Conservation (phyloP, 2,113 vertebrate species). For the Aythya baeri region DNA sequence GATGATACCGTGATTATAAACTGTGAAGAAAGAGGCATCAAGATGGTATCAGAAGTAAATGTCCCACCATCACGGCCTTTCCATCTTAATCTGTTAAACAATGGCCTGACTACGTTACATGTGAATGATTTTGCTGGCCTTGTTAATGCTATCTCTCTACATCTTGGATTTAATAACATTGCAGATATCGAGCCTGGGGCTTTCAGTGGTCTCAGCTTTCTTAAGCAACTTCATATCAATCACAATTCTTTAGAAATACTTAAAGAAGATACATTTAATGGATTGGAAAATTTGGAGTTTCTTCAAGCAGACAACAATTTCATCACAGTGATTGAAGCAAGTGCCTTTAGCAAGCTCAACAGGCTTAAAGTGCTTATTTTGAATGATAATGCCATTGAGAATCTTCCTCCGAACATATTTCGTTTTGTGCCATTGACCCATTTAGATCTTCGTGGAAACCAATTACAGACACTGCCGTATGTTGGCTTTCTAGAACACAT, state of each 20-base stretch:
- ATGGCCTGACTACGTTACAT: slow-evolving; percentile 86
- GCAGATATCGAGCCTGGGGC: slow-evolving; percentile 93
- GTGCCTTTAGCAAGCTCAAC: slow-evolving; percentile 96
- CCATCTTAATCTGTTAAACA: slow-evolving; percentile 93
- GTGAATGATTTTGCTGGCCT: slow-evolving; percentile 89
- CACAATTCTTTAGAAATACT: slow-evolving; percentile 95
- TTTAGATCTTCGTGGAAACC: slow-evolving; percentile 95
- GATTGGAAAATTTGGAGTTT: slow-evolving; percentile 95
- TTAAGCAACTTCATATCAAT: slow-evolving; percentile 97
- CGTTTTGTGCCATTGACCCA: slow-evolving; percentile 97
- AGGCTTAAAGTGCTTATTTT: slow-evolving; percentile 97
- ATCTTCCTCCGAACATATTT: slow-evolving; percentile 93
- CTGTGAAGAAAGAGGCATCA: slow-evolving; percentile 92
- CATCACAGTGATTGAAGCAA: slow-evolving; percentile 93
- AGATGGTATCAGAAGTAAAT: slow-evolving; percentile 88
- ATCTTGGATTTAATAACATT: slow-evolving; percentile 96
- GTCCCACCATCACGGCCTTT: slow-evolving; percentile 89
- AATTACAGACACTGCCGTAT: slow-evolving; percentile 92
- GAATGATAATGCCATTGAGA: slow-evolving; percentile 95
- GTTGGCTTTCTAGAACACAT: slow-evolving; percentile 97
- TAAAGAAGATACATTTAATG: slow-evolving; percentile 94
- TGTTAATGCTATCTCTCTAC: slow-evolving; percentile 88
- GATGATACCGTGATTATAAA: slow-evolving; percentile 89
- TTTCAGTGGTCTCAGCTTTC: slow-evolving; percentile 87
- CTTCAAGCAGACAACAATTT: slow-evolving; percentile 98